Percentiles rank a stretch among this genome's conserved stretches.
These are phyloP conservation scores for Galagoides demidoff DNA, from an alignment of 2,797 vertebrate species.

Conservation along the genomic window DNA sequence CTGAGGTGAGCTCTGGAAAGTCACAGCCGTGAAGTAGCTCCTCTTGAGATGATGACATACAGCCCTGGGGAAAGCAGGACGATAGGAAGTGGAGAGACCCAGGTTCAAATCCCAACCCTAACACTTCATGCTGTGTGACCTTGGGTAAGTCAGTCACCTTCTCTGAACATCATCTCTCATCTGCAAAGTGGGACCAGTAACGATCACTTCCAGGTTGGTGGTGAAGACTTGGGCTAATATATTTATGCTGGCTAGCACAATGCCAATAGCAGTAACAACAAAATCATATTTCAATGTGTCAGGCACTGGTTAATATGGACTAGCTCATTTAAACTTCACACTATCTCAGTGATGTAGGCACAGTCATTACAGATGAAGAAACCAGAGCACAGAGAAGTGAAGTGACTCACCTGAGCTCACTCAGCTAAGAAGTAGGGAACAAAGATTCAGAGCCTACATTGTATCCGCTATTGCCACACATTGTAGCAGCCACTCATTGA, in stretches of 20 bases:
- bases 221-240: too few species aligned
- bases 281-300: background rate
- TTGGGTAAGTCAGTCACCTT: background rate
- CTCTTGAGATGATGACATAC: background rate
- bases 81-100: accelerated
- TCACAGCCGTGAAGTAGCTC: background rate
- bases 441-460: background rate
- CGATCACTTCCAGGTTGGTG: background rate
- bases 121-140: background rate
- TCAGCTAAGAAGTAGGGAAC: background rate
- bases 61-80: background rate
- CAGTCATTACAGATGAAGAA: background rate
- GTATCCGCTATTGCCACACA: accelerated
- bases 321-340: background rate
- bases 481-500: background rate
- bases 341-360: background rate
- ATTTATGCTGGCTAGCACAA: accelerated
- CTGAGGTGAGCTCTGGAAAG: background rate
- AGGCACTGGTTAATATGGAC: too few species aligned
- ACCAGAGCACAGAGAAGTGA: background rate
- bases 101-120: too few species aligned
- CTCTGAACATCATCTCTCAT: background rate
- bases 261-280: background rate
- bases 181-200: background rate
- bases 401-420: background rate